Percentiles rank a stretch among this genome's conserved stretches.
Conservation (phyloP, 2,113 vertebrate genomes). For the Cepphus grylle region DNA sequence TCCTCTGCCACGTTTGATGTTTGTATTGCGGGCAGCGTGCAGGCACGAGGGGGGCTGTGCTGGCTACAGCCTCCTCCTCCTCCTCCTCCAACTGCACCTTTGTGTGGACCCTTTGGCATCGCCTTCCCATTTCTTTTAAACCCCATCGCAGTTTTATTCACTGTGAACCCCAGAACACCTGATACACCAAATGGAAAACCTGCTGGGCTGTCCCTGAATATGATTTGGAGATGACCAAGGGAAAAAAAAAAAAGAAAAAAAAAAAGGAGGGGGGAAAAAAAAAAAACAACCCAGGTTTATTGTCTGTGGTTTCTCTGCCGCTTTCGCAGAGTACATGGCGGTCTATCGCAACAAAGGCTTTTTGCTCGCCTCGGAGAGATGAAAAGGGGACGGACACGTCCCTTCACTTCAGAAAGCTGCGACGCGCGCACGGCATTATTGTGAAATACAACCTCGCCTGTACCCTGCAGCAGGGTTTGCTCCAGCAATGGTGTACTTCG, state of each 20-base stretch:
- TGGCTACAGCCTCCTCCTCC: neutral
- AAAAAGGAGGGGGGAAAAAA: rapidly evolving
- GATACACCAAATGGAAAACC: neutral
- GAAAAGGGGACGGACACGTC: constrained; percentile 59
- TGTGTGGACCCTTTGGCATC: constrained; percentile 31
- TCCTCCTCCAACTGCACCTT: constrained; percentile 45
- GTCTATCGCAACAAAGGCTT: constrained; percentile 71
- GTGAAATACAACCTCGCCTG: constrained; percentile 79
- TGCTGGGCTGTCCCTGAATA: neutral
- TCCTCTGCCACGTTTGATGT: constrained; percentile 64
- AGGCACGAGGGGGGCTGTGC: constrained; percentile 6
- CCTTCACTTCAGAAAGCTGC: constrained; percentile 64
- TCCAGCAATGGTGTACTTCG: constrained; percentile 83
- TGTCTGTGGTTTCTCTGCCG: neutral
- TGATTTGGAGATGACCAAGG: neutral
- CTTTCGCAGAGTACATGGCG: constrained; percentile 11
- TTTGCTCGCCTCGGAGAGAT: constrained; percentile 24
- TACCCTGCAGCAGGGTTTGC: constrained; percentile 78
- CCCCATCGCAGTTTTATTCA: neutral
- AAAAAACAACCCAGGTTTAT: neutral
- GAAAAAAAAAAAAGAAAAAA: neutral
- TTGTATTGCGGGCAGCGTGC: constrained; percentile 53
- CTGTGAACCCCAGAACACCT: neutral
- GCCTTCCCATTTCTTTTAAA: constrained; percentile 4
- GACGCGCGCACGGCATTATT: constrained; percentile 74